Evolutionary conservation across 2,797 vertebrate genomes (phyloP), one percentile per base, ranked within the genome.

Genomic region (Channallabes apus): DNA sequence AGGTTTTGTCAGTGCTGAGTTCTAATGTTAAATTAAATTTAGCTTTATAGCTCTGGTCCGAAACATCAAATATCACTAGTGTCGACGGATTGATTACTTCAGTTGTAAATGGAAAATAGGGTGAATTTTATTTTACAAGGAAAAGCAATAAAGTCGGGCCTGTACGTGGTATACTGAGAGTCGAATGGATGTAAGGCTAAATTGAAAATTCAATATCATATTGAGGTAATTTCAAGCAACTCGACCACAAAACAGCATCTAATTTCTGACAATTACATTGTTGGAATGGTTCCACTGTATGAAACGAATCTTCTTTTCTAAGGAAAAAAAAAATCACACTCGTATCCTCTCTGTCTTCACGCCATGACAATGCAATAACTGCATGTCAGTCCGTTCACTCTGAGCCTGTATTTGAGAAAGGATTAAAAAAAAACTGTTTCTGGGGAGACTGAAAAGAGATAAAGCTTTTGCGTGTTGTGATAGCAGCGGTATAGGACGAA

Each of bases 211-310:
- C 38, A 65, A 51, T 65, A 65, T 80, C 35, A 64, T 80, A 80
- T 46, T 18, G 59, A 80, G 3, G 32, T 41, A 27, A 80, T 71
- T 29, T 80, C 27, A 69, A 56, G 61, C 65, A 79, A 46, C 75
- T 81, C 82, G 73, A 71, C 35, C 41, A 59, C 38, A 41, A 78
- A 76, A 85, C 65, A 54, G 54, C 38, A 51, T 65, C 84, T 83
- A 73, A 86, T 84, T 71, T 41, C 71, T 80, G 73, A 56, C 38
- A 64, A 78, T 80, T 84, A 80, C 83, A 27, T 56, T 56, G 65
- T 35, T 80, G 84, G 77, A 85, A 20, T 38, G 3, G 68, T 80
- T 80, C 35, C 56, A 71, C 18, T 5, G 24, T 79, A 79, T 24
- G 77, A 85, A 58, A 46, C 17, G 14, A 76, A 65, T 65, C 41